Base-by-base conservation (phyloP, 2,797 vertebrate genomes). In the Serranus cabrilla region DNA sequence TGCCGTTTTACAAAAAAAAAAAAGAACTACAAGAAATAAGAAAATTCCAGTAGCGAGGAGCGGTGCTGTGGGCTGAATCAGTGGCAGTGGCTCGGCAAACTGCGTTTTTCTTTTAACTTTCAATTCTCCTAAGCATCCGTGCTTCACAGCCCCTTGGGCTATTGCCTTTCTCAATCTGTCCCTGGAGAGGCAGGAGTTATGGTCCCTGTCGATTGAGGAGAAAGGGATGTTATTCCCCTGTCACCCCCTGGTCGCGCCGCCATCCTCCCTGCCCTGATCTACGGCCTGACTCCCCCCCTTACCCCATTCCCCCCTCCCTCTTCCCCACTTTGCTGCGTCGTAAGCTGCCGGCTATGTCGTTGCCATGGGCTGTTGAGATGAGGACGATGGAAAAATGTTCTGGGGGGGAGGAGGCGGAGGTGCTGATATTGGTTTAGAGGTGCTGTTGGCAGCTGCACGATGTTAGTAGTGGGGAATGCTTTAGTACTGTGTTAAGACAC, bases 151-250 rank as follows among this genome's bases (percentile, higher is more conserved):
- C 96, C 94, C 96, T 95, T 91, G 93, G 97, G 97, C 97, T 97
- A 98, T 98, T 97, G 97, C 97, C 98, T 98, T 98, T 98, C 97
- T 97, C 97, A 98, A 97, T 99, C 97, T 98, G 97, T 99, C 98
- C 98, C 98, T 92, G 92, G 98, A 96, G 98, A 97, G 93, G 79
- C 94, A 98, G 97, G 97, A 99, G 97, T 99, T 99, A 99, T 99
- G 97, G 96, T 96, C 96, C 97, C 96, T 99, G 98, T 99, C 97
- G 94, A 96, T 95, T 96, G 96, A 97, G 97, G 97, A 99, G 98
- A 99, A 99, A 98, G 96, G 97, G 97, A 97, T 99, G 98, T 99
- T 99, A 99, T 98, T 99, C 97, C 97, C 96, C 94, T 98, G 98
- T 99, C 98, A 97, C 96, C 97, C 94, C 95, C 95, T 91, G 95